Percentiles rank a stretch among this genome's conserved stretches.
Conservation (phyloP, 92 coral and sea anemone genomes). For the Siderastrea radians region DNA sequence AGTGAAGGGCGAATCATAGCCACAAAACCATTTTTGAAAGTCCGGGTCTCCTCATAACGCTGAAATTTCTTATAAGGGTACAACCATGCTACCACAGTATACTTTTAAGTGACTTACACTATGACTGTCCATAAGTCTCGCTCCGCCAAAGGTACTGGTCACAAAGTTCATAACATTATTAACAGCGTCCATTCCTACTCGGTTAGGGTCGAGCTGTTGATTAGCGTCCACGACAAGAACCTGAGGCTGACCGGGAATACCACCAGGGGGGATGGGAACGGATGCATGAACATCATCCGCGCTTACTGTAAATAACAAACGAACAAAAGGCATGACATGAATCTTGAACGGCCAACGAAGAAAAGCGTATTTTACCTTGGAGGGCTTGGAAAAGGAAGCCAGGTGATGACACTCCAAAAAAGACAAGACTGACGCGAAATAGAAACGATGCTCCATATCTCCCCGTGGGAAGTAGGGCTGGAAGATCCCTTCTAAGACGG, state of each 20-base stretch:
- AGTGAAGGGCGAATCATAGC: too few relatives aligned
- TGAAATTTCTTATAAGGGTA: too few relatives aligned
- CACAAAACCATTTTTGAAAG: too few relatives aligned
- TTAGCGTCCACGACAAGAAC: not conserved
- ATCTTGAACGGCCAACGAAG: not conserved
- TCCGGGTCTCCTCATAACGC: too few relatives aligned
- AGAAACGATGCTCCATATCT: too few relatives aligned
- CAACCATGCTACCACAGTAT: too few relatives aligned
- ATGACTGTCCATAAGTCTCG: constrained; percentile 81
- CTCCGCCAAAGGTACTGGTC: constrained; percentile 78
- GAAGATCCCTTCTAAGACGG: too few relatives aligned
- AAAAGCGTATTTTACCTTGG: not conserved
- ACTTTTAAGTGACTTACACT: constrained; percentile 62
- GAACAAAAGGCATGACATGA: not conserved
- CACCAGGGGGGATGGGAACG: not conserved
- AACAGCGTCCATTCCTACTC: constrained; percentile 51
- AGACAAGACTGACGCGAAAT: too few relatives aligned
- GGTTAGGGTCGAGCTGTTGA: not conserved
- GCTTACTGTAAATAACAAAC: not conserved
- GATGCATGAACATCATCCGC: constrained; percentile 66
- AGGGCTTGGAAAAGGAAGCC: too few relatives aligned
- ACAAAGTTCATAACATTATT: constrained; percentile 80
- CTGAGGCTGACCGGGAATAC: not conserved
- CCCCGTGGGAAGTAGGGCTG: too few relatives aligned
- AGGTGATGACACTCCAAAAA: too few relatives aligned